Base-by-base conservation (phyloP, 2,113 vertebrate species). In the Polyodon spathula region DNA sequence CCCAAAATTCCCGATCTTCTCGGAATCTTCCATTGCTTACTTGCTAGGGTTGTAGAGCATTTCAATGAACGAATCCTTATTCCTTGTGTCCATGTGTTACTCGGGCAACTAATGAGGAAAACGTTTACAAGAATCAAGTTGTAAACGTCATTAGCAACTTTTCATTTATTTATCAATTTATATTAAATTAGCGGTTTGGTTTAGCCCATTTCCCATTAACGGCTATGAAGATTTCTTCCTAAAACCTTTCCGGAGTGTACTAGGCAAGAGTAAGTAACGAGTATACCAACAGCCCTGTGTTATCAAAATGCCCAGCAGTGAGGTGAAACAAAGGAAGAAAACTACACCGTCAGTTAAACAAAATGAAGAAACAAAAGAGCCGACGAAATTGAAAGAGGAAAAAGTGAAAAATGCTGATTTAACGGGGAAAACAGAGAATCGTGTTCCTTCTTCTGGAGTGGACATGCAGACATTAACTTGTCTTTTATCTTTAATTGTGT, bases 311-410 rank as follows among this genome's bases (percentile, higher is more conserved):
- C 72, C 70, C 53, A 63, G 67, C 8, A 66, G 69, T 57, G 85
- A 83, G 27, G 59, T 84, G 1, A 88, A 86, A 55, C 82, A 81
- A 63, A 77, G 85, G 52, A 88, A 76, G 60, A 85, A 78, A 43
- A 70, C 55, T 8, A 44, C 60, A 41, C 10, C 61, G 0, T 65
- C 40, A 39, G 16, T 3, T 1, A 78, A 73, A 59, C 63, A 58
- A 54, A 64, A 60, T 10, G 74, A 69, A 0, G 72, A 76, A 67
- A 16, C 6, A 1, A 8, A 64, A 0, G 69, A 74, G 40, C 62
- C 56, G 0, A 16, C 63, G 12, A 6, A 64, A 5, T 15, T 37
- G 3, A 63, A 67, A 70, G 54, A 76, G 27, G 27, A 27, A 27
- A 27, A 27, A 27, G 27, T 27, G 27, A 27, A 27, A 27, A 27